Base-by-base conservation (phyloP, 1,140 invertebrate genomes). In the Conopomorpha cramerella region DNA sequence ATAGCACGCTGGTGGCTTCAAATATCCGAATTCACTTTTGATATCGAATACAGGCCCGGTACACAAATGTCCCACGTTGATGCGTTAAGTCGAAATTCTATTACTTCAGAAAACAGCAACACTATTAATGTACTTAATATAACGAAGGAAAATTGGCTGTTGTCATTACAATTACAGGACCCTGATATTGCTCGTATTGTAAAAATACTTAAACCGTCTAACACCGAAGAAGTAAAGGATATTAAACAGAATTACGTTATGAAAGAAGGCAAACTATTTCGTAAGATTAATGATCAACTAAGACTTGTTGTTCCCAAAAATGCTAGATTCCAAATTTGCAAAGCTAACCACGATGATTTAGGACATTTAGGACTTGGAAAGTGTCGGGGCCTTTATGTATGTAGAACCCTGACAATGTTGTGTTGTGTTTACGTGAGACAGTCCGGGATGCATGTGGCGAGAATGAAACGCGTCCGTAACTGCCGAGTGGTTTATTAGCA, bases 31-130 rank as follows among this genome's bases (percentile, higher is more conserved):
- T 68, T 36, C 34, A 29, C 59, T 26, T 63, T 38, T 15, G 36
- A 43, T 1, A 39, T 67, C 1, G 40, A 46, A n/a, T 50, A 72
- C 23, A 26, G 58, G 0, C 39, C 52, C 0, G 51, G 53, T 0
- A 27, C 8, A 0, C 25, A 36, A 11, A 58, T 60, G 49, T 8
- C 11, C 0, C 64, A 62, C 31, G 66, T 51, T 0, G 63, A 70
- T 38, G 51, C 51, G 1, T 32, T 67, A 7, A 54, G 47, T 25
- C 18, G 55, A 8, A 51, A 49, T 23, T 15, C 36, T 2, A 37
- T 37, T 2, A 8, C 28, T n/a, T 7, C 28, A 8, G 18, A 37
- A 7, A 14, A 31, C 18, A 31, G 25, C 13, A 8, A 17, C 2
- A 14, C 6, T 1, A 12, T 31, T 17, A 23, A 12, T 12, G 16